phyloP scores from a whole-genome alignment of 2,888 invertebrate species.

The Coecobrya sp. region DNA sequence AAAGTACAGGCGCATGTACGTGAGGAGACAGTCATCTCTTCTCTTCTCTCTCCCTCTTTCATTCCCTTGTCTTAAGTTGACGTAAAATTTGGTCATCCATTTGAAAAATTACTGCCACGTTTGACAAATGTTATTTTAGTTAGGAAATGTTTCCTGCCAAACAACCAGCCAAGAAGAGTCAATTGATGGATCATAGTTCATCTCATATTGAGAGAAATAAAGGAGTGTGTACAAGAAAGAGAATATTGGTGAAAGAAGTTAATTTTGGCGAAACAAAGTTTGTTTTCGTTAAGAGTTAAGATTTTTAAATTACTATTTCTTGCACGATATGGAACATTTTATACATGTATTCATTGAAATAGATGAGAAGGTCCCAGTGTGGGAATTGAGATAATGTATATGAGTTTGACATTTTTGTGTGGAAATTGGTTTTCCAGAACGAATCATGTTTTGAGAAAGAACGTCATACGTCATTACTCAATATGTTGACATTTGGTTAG shows the following conservation, averaged over 20 bases:
- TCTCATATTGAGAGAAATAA: conserved; percentile 21
- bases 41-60: conserved; percentile 19
- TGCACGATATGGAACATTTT: too few species aligned
- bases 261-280: conserved; percentile 61
- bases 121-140: conserved; percentile 82
- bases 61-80: conserved; percentile 63
- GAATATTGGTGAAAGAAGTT: conserved; percentile 64
- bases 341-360: too few species aligned
- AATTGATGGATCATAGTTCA: conserved; percentile 66
- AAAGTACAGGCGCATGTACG: background rate
- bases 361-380: background rate
- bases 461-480: conserved; percentile 22
- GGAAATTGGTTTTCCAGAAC: conserved; percentile 17
- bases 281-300: background rate
- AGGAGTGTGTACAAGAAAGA: background rate
- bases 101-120: conserved; percentile 82
- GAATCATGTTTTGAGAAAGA: background rate
- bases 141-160: conserved; percentile 28
- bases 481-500: conserved; percentile 31
- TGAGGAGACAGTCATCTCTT: conserved; percentile 45
- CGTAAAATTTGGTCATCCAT: conserved; percentile 83
- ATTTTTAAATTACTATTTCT: background rate
- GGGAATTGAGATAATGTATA: conserved; percentile 16
- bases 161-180: conserved; percentile 19
- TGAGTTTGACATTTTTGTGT: background rate